These are phyloP conservation scores for Chionomys nivalis DNA, from an alignment of 2,113 vertebrate species.

Conservation along the genomic window DNA sequence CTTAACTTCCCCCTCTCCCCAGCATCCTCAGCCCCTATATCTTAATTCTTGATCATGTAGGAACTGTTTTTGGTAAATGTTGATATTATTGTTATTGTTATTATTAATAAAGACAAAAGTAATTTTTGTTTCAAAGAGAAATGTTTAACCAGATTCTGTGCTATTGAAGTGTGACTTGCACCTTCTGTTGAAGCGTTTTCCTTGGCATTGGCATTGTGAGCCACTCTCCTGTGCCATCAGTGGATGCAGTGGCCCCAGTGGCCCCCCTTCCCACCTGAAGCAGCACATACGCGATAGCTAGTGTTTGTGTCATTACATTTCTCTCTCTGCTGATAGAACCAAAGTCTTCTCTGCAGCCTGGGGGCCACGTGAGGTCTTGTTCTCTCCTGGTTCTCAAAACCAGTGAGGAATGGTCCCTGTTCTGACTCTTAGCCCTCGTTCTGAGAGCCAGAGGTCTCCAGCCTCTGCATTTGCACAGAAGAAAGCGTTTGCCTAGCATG, in stretches of 20 bases:
- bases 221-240: conserved; percentile 79
- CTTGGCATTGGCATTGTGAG: conserved; percentile 83
- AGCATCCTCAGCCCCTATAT: conserved; percentile 34
- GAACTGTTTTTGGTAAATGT: conserved; percentile 88
- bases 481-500: conserved; percentile 73
- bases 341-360: conserved; percentile 50
- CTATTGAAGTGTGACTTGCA: conserved; percentile 87
- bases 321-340: conserved; percentile 57
- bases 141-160: conserved; percentile 86
- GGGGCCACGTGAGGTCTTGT: conserved; percentile 63
- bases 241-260: conserved; percentile 64
- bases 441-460: conserved; percentile 42
- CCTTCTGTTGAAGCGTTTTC: conserved; percentile 83
- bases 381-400: conserved; percentile 70
- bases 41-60: conserved; percentile 90
- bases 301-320: conserved; percentile 34
- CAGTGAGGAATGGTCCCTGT: conserved; percentile 15
- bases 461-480: conserved; percentile 82
- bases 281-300: conserved; percentile 19
- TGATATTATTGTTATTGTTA: conserved; percentile 84
- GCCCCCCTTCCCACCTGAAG: conserved; percentile 2
- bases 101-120: conserved; percentile 84
- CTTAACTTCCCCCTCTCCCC: conserved; percentile 55
- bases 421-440: conserved; percentile 47
- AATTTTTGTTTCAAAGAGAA: conserved; percentile 85